Base-by-base conservation (phyloP, 2,888 invertebrate species). In the Matsumyia berberina region DNA sequence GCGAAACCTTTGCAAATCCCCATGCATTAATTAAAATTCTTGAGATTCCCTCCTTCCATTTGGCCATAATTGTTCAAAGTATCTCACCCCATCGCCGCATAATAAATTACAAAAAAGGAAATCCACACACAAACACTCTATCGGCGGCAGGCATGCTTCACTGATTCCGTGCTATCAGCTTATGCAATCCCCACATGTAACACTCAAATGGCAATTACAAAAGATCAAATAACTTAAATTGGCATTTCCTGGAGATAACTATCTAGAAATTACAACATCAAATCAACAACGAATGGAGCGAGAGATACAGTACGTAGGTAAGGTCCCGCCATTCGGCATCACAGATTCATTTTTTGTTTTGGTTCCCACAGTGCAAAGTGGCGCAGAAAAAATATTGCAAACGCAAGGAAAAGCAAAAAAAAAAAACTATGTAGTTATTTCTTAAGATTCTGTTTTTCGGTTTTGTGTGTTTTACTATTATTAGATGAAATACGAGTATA, bases 151-250 rank as follows among this genome's bases (percentile, higher is more conserved):
- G 24, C 39, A 39, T 58, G 42, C 12, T n/a, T 53, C 53, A 15
- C 51, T 12, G 24, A 12, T 35, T 12, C 51, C 46, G n/a, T 58
- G 74, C 57, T 37, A 55, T 53, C 51, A 66, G 5, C 58, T 77
- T 77, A 67, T 77, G 67, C 67, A 60, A 67, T 67, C 39, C 60
- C 24, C 24, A 29, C 53, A 60, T 67, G 60, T 49, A 66, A 49
- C 57, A 76, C 74, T 76, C 49, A 67, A 76, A 77, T 60, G 60
- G 51, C 76, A 77, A 77, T 77, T 67, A 77, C 67, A 58, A 67
- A 67, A 67, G 67, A 76, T 74, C 74, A 76, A 76, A 67, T 60
- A 77, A 77, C 76, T 67, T 51, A 58, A 76, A 76, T 76, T 76
- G 76, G 67, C 67, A 58, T 24, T 66, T 17, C 67, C 67, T 67